These are phyloP conservation scores for Allygus modestus DNA, from an alignment of 2,888 invertebrate species.

Conservation along the genomic window DNA sequence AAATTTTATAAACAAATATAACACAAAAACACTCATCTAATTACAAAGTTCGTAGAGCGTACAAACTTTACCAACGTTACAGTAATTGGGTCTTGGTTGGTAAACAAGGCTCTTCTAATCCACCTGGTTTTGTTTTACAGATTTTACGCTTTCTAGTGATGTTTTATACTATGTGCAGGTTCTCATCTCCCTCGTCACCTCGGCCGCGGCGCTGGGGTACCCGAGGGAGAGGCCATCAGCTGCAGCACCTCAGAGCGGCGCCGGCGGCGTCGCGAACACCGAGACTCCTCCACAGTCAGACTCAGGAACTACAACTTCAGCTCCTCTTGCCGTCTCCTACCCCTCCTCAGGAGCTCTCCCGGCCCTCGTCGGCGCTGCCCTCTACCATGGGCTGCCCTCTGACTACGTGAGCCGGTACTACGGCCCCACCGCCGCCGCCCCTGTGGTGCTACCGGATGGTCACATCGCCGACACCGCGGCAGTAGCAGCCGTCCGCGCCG, in stretches of 20 bases:
- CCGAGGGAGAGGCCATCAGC: neutral
- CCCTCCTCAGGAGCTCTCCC: neutral
- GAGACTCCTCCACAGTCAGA: neutral
- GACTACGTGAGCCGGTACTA: slow-evolving; percentile 12
- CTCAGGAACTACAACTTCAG: neutral
- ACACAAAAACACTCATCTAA: no score
- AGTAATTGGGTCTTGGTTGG: no score
- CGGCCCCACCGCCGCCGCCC: slow-evolving; percentile 6
- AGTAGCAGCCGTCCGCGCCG: slow-evolving; percentile 32
- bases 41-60: no score
- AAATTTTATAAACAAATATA: no score
- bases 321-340: neutral
- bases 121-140: no score
- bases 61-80: no score
- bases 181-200: neutral
- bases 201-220: neutral
- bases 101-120: no score
- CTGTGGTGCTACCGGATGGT: slow-evolving; percentile 1
- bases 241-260: neutral
- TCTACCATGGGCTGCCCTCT: neutral
- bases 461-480: slow-evolving; percentile 9
- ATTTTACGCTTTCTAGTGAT: no score
- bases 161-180: no score
- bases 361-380: neutral
- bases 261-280: neutral